Evolutionary conservation across 2,113 vertebrate genomes (phyloP), one percentile per base, ranked within the genome.

Genomic region (Bufo bufo): DNA sequence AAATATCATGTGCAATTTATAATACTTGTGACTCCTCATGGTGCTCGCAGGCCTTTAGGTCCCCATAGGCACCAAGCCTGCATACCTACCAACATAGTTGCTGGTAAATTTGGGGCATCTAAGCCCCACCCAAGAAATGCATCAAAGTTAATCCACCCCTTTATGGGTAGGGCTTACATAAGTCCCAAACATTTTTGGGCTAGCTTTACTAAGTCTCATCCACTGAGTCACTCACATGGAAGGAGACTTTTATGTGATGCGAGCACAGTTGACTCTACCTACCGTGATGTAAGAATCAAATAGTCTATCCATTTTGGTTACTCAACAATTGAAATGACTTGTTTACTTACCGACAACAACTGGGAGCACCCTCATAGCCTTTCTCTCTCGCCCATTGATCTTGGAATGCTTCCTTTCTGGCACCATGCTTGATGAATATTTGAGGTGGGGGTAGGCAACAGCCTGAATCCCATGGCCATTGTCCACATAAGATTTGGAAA

Each of bases 281-380:
- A 5, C 66, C 11, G 11, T 72, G 6, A 2, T 0, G 19, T 45
- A 72, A 72, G 0, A 47, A 9, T 74, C 4, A 74, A 74, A 33
- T 11, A 33, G 33, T n/a, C n/a, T 66, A n/a, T 20, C 19, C 3
- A 10, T n/a, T n/a, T 66, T n/a, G n/a, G 23, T 23, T n/a, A 23
- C 20, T n/a, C 12, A 72, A 72, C 11, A 47, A 9, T 63, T 61
- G 11, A 13, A 49, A 82, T 20, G 11, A 16, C 12, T 14, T 0
- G n/a, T 71, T 8, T 79, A 94, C 98, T 95, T 91, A 99, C 98
- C 97, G 0, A 99, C 97, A 0, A 99, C 97, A 0, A 99, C 96
- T 0, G 97, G 98, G 47, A 99, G 94, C 77, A 98, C 97, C 91
- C 92, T 94, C 97, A 98, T 98, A 11, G 98, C 98, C 85, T 98